Percentiles rank a stretch among this genome's conserved stretches.
phyloP scores from a whole-genome alignment of 2,888 invertebrate species.

The Biston stratarius region DNA sequence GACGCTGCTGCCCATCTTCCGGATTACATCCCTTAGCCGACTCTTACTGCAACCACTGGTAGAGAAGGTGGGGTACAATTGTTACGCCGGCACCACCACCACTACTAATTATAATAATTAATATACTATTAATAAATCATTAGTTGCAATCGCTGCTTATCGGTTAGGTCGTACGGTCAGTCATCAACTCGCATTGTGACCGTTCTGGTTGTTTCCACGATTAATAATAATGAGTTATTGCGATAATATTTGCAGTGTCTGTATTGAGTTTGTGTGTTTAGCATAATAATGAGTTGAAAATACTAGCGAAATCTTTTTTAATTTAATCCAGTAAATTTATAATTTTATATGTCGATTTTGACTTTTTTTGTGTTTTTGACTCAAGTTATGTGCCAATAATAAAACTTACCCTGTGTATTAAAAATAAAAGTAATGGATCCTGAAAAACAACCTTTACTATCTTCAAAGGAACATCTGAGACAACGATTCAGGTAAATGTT shows the following conservation, averaged over 20 bases:
- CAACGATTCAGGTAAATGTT: slow-evolving; percentile 52
- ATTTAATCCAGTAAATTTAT: background rate
- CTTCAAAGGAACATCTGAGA: slow-evolving; percentile 37
- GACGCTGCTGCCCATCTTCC: no score
- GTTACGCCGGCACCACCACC: no score
- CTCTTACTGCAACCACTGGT: no score
- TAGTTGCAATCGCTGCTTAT: slow-evolving; percentile 25
- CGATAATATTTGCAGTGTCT: background rate
- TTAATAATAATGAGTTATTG: background rate
- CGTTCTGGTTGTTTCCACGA: background rate
- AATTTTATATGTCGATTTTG: background rate
- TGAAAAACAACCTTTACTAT: slow-evolving; percentile 67
- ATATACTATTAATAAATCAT: slow-evolving; percentile 20
- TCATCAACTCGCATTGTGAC: slow-evolving; percentile 14
- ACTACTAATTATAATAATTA: background rate
- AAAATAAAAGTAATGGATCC: slow-evolving; percentile 59
- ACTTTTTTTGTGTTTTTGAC: no score
- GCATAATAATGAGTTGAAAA: background rate
- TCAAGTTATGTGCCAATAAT: slow-evolving; percentile 3
- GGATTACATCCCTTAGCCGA: no score
- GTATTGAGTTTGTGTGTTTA: background rate
- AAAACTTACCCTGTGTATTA: background rate
- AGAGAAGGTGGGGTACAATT: no score
- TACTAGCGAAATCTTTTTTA: no score
- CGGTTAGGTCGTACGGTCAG: slow-evolving; percentile 21